Percentiles rank a stretch among this genome's conserved stretches.
These are phyloP conservation scores for Potamilus streckersoni DNA, from an alignment of 1,140 invertebrate genomes.

Conservation along the genomic window DNA sequence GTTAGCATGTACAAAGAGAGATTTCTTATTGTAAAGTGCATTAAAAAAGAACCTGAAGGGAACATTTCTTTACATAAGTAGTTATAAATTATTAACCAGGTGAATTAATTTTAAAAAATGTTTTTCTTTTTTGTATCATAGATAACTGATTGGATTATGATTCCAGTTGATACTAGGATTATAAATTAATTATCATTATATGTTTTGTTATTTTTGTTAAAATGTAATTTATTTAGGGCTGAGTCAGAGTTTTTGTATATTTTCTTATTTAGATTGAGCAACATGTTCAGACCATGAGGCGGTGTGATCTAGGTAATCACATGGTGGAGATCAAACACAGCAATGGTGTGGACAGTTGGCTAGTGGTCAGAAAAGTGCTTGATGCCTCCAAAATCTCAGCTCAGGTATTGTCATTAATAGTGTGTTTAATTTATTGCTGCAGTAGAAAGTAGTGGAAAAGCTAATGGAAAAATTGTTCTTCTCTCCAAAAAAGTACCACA, in stretches of 20 bases:
- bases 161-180: too few relatives aligned
- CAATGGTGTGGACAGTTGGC: constrained; percentile 51
- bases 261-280: constrained; percentile 51
- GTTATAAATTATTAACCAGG: neutral
- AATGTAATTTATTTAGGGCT: too few relatives aligned
- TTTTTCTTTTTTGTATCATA: too few relatives aligned
- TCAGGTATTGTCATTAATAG: constrained; percentile 38
- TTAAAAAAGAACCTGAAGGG: neutral
- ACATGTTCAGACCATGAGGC: constrained; percentile 43
- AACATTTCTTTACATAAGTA: neutral
- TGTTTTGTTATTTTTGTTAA: too few relatives aligned
- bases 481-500: too few relatives aligned
- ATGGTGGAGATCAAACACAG: constrained; percentile 59
- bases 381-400: constrained; percentile 60
- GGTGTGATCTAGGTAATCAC: constrained; percentile 51
- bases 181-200: too few relatives aligned
- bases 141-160: too few relatives aligned
- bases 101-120: too few relatives aligned
- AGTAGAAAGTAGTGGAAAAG: too few relatives aligned
- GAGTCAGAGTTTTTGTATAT: neutral
- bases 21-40: neutral
- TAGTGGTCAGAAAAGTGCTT: constrained; percentile 60
- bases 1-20: too few relatives aligned
- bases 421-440: too few relatives aligned
- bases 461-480: too few relatives aligned